Base-by-base conservation (phyloP, 2,888 invertebrate genomes). In the Melinopterus prodromus region DNA sequence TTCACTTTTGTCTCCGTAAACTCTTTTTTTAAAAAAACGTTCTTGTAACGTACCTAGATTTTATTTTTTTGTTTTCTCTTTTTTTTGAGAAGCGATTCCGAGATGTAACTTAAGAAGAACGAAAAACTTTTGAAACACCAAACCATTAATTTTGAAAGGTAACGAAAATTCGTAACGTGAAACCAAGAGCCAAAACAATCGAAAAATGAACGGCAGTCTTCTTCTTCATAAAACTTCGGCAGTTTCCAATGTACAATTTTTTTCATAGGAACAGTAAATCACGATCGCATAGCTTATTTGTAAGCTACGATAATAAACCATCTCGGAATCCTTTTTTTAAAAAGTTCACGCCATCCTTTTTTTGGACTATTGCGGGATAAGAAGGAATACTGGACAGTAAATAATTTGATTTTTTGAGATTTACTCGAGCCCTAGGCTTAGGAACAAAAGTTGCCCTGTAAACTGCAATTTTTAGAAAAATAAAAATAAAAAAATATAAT, bases 131-230 rank as follows among this genome's bases (percentile, higher is more conserved):
- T 85, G 84, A 87, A 87, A 83, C 85, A 85, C 89, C 88, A 89
- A 89, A 89, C 87, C 85, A 89, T 88, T 84, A 89, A 89, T 89
- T 89, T 89, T 88, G 89, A 87, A 88, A 89, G 86, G 84, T 79
- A 88, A 88, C 86, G 80, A 14, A 85, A 82, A 79, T 7, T 71
- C 80, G 81, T 84, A 86, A 86, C 77, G 79, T 77, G 83, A 88
- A 85, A 70, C 16, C 84, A 87, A 85, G 71, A 16, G 5, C 76
- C 16, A 37, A 80, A 89, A 87, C 83, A 78, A 79, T 86, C 87
- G 81, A 84, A 77, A 89, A 88, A 85, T 86, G 85, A 89, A 89
- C 85, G 89, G 88, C 89, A 89, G 89, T 89, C 89, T 89, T 88
- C 85, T 26, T 53, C 53, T 53, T 53, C 53, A 12, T 83, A 79